Percentiles rank a stretch among this genome's conserved stretches.
Evolutionary conservation across 2,797 vertebrate species (phyloP).

Genomic region (Sebastes taczanowskii): DNA sequence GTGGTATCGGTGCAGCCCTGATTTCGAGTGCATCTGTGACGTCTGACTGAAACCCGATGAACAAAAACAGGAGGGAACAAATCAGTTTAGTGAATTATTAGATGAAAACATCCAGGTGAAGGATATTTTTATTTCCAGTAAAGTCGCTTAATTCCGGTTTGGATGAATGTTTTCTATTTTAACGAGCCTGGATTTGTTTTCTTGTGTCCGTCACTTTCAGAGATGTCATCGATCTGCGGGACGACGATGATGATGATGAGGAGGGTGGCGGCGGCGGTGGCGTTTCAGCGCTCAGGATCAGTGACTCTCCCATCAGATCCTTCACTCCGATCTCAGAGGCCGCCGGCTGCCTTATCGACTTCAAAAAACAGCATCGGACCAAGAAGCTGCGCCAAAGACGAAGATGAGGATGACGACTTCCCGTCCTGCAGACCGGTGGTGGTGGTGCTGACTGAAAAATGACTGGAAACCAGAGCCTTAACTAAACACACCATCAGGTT

Average conservation of each 20-base stretch:
- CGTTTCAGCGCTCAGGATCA: slow-evolving; percentile 37
- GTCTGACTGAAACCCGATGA: neutral
- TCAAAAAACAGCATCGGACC: slow-evolving; percentile 66
- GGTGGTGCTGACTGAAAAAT: neutral
- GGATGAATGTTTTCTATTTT: neutral
- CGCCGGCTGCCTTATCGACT: slow-evolving; percentile 83
- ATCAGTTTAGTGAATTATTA: neutral
- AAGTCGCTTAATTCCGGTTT: neutral
- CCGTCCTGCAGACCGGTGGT: neutral
- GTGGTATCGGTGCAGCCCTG: no score
- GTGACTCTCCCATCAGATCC: slow-evolving; percentile 80
- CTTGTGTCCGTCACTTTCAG: slow-evolving; percentile 9
- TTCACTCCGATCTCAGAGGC: slow-evolving; percentile 84
- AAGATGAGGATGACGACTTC: slow-evolving; percentile 29
- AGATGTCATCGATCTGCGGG: slow-evolving; percentile 65
- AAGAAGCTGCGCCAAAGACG: slow-evolving; percentile 63
- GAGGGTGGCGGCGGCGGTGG: neutral
- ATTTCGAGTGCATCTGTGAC: neutral
- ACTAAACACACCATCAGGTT: neutral
- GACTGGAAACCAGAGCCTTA: slow-evolving; percentile 48
- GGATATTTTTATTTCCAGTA: neutral
- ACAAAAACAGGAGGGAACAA: neutral
- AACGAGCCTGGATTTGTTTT: neutral
- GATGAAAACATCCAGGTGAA: neutral
- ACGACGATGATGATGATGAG: slow-evolving; percentile 15